Base-by-base conservation (phyloP, 2,113 vertebrate genomes). In the Pungitius pungitius region DNA sequence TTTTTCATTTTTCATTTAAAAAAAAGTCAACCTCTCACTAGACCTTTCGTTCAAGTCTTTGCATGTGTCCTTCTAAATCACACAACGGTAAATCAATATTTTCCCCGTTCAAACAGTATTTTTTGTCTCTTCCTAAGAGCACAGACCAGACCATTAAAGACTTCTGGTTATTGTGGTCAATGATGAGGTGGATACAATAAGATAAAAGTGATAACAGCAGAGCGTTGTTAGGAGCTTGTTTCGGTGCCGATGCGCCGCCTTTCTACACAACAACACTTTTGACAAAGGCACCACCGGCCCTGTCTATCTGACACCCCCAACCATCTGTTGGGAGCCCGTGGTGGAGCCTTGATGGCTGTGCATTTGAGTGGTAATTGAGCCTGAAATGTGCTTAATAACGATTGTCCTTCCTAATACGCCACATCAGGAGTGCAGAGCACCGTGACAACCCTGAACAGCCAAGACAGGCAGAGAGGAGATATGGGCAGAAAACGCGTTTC, bases 331-430 rank as follows among this genome's bases (percentile, higher is more conserved):
- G 87, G 85, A 90, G 77, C 83, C 69, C 42, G 61, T 65, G 55
- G 80, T 85, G 85, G 82, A 90, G 90, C 88, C 85, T 78, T 85
- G 90, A 92, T 90, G 87, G 90, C 87, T 87, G 84, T 85, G 82
- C 87, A 87, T 90, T 87, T 89, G 76, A 84, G 86, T 81, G 89
- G 87, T 93, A 94, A 94, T 93, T 92, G 90, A 90, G 90, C 91
- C 89, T 92, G 90, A 93, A 93, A 92, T 94, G 87, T 91, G 89
- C 91, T 92, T 93, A 92, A 92, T 91, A 89, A 89, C 74, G 84
- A 93, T 92, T 91, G 89, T 91, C 90, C 83, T 90, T 89, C 85
- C 79, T 89, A 91, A 92, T 91, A 87, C 69, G 82, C 84, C 87
- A 89, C 90, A 90, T 89, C 88, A 90, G 90, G 88, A 86, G 84